A percentile compares a stretch with the other conserved stretches of the same genome.
Evolutionary conservation across 2,888 invertebrate species (phyloP).

Genomic region (Conchocele bisecta): DNA sequence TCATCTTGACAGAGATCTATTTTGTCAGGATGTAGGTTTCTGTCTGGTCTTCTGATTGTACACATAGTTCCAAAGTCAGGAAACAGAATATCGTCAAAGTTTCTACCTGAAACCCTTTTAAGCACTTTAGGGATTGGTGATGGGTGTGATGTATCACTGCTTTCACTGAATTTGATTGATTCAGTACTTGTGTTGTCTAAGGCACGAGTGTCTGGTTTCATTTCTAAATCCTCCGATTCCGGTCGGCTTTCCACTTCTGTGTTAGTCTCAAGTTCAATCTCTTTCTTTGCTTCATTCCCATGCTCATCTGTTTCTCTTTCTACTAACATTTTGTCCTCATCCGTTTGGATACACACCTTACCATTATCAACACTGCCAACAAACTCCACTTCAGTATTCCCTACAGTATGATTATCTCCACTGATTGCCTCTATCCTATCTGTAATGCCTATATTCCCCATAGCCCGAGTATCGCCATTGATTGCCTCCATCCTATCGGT

Average conservation of each 20-base stretch:
- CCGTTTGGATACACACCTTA: too few species aligned
- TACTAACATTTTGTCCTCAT: neutral
- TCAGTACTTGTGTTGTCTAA: neutral
- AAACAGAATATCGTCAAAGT: slow-evolving; percentile 63
- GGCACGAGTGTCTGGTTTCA: too few species aligned
- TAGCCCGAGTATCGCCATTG: neutral
- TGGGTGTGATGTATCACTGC: too few species aligned
- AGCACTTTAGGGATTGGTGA: too few species aligned
- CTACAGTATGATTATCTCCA: neutral
- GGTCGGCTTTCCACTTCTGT: neutral
- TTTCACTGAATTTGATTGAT: neutral
- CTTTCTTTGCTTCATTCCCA: neutral
- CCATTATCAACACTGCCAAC: too few species aligned
- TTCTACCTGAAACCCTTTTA: too few species aligned
- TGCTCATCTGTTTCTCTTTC: neutral
- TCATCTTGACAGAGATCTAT: slow-evolving; percentile 29
- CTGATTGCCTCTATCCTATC: neutral
- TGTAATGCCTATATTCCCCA: neutral
- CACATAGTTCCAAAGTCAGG: slow-evolving; percentile 66
- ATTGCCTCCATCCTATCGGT: neutral
- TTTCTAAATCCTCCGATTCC: neutral
- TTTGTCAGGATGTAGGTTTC: slow-evolving; percentile 55
- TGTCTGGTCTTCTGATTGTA: neutral
- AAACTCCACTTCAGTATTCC: too few species aligned
- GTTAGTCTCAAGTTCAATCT: neutral